These are phyloP conservation scores for Pleuronectes platessa DNA, from an alignment of 2,113 vertebrate species.

Conservation along the genomic window DNA sequence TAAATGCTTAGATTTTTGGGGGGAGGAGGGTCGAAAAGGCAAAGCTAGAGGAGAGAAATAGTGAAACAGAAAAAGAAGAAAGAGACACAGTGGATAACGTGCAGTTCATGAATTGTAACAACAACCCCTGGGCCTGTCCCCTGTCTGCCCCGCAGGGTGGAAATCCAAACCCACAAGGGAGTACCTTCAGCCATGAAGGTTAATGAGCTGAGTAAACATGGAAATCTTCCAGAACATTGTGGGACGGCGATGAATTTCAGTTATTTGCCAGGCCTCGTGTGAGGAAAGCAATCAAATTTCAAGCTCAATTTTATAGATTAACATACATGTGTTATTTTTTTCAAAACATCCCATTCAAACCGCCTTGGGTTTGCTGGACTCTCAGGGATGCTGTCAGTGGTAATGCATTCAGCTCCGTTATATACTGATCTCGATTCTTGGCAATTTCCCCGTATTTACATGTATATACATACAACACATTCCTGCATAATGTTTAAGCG, in stretches of 20 bases:
- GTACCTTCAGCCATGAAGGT: slow-evolving; percentile 32
- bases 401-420: slow-evolving; percentile 21
- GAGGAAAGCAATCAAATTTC: slow-evolving; percentile 43
- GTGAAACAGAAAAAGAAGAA: neutral
- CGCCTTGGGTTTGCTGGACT: slow-evolving; percentile 1
- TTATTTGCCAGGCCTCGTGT: slow-evolving; percentile 35
- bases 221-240: slow-evolving; percentile 55
- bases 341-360: slow-evolving; percentile 17
- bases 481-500: neutral
- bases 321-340: slow-evolving; percentile 7
- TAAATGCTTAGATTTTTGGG: no score
- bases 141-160: slow-evolving; percentile 25
- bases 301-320: slow-evolving; percentile 37
- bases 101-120: slow-evolving; percentile 11
- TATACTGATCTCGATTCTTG: slow-evolving; percentile 6
- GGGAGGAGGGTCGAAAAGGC: no score
- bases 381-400: slow-evolving; percentile 4
- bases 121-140: slow-evolving; percentile 6
- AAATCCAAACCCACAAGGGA: slow-evolving; percentile 51
- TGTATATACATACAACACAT: slow-evolving; percentile 1
- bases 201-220: slow-evolving; percentile 62
- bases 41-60: neutral
- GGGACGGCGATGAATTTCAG: slow-evolving; percentile 28
- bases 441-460: neutral
- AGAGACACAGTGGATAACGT: neutral